Percentiles rank a stretch among this genome's conserved stretches.
These are phyloP conservation scores for Poeciliopsis turneri DNA, from an alignment of 2,797 vertebrate genomes.

Conservation along the genomic window DNA sequence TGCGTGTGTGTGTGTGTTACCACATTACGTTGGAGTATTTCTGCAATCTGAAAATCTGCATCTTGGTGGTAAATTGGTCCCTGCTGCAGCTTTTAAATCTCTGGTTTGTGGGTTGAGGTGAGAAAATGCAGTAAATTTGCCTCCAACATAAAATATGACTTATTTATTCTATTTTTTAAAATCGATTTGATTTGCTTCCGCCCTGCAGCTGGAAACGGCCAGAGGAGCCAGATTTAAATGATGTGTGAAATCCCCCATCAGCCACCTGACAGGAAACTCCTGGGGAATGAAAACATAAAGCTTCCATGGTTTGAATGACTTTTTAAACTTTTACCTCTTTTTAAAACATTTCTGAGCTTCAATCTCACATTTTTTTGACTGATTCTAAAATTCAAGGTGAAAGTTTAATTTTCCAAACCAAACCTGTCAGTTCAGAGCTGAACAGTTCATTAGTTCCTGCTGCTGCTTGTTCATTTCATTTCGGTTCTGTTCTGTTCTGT, in stretches of 20 bases:
- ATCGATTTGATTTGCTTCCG: background rate
- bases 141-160: background rate
- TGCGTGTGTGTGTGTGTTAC: background rate
- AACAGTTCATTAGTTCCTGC: too few species aligned
- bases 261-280: conserved; percentile 18
- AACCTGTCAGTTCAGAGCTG: background rate
- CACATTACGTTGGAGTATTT: background rate
- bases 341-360: background rate
- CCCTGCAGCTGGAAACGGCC: background rate
- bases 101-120: too few species aligned
- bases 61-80: background rate
- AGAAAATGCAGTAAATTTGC: background rate
- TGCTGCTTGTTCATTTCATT: too few species aligned
- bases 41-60: background rate
- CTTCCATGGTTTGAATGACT: background rate
- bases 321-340: background rate
- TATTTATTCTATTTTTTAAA: background rate
- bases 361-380: background rate
- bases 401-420: background rate
- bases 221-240: conserved; percentile 23
- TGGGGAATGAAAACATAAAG: background rate
- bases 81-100: background rate
- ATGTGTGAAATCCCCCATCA: conserved; percentile 25
- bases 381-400: background rate
- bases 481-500: too few species aligned